Evolutionary conservation across 1,140 invertebrate species (phyloP), one percentile per base, ranked within the genome.

Genomic region (Drosophila kurseongensis): DNA sequence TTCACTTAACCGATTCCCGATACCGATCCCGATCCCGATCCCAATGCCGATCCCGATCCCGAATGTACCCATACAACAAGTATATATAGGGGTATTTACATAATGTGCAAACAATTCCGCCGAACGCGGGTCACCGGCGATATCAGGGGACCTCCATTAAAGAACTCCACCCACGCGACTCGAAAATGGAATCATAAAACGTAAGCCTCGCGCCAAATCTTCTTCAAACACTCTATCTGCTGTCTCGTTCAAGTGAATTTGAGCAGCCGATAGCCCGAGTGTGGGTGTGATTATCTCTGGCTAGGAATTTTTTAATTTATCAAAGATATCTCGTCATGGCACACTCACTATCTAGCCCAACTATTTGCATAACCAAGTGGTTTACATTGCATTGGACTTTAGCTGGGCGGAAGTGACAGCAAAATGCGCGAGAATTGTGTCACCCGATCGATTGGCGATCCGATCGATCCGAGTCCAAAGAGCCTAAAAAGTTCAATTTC

Each of bases 231-330:
- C 57, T 18, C 51, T 27, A 45, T 55, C 35, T 62, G 44, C 27
- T 67, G 38, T 23, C 40, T 38, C 77, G 83, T 90, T 84, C 84
- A 89, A 88, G 84, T 88, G 83, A 88, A 84, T 89, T 89, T 56
- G 55, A 59, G 50, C 47, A 45, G 36, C 23, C 48, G 48, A 35
- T 75, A 29, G 35, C 35, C 48, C 48, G 27, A 38, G 62, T 44
- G 75, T 78, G 81, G 83, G 73, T 78, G 75, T 78, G 58, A 77
- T 69, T 73, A 84, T 80, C 81, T 69, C 44, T 60, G 45, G 5
- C 27, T n/a, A 48, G 58, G 62, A 48, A 78, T 78, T 78, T 62
- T 62, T 52, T 69, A 52, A 66, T 52, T 55, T 62, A 58, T 63
- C 57, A 23, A 14, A 72, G 51, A 41, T 58, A 67, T 47, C 45